A percentile compares a stretch with the other conserved stretches of the same genome.
Evolutionary conservation across 2,888 invertebrate genomes (phyloP).

Genomic region (Athripsodes cinereus): DNA sequence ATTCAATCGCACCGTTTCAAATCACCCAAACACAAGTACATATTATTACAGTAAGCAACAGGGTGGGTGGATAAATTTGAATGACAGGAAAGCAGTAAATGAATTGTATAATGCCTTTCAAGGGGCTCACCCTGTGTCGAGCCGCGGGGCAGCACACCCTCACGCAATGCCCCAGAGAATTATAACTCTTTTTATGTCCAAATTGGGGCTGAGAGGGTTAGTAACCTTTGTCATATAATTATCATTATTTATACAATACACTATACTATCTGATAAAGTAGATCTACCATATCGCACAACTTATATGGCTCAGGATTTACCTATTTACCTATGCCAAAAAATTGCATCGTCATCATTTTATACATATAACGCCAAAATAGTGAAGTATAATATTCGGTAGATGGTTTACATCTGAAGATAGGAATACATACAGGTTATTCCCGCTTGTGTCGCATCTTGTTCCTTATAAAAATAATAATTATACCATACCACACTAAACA

Average conservation of each 20-base stretch:
- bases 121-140: conserved; percentile 14
- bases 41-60: not conserved
- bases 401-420: too few relatives aligned
- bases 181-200: conserved; percentile 27
- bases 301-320: too few relatives aligned
- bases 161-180: conserved; percentile 26
- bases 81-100: conserved; percentile 24
- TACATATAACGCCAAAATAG: too few relatives aligned
- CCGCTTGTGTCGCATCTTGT: too few relatives aligned
- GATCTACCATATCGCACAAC: conserved; percentile 12
- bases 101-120: conserved; percentile 25
- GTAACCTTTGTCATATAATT: conserved; percentile 27
- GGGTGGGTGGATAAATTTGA: conserved; percentile 7
- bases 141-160: conserved; percentile 13
- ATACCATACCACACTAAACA: too few relatives aligned
- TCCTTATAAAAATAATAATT: too few relatives aligned
- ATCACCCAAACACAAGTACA: not conserved
- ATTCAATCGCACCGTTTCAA: not conserved
- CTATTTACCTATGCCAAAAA: too few relatives aligned
- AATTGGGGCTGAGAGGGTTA: conserved; percentile 25
- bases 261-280: conserved; percentile 16
- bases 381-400: too few relatives aligned
- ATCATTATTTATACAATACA: conserved; percentile 28
- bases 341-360: too few relatives aligned
- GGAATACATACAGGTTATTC: too few relatives aligned